Percentiles rank a stretch among this genome's conserved stretches.
phyloP scores from a whole-genome alignment of 2,888 invertebrate species.

The Cerastis leucographa region DNA sequence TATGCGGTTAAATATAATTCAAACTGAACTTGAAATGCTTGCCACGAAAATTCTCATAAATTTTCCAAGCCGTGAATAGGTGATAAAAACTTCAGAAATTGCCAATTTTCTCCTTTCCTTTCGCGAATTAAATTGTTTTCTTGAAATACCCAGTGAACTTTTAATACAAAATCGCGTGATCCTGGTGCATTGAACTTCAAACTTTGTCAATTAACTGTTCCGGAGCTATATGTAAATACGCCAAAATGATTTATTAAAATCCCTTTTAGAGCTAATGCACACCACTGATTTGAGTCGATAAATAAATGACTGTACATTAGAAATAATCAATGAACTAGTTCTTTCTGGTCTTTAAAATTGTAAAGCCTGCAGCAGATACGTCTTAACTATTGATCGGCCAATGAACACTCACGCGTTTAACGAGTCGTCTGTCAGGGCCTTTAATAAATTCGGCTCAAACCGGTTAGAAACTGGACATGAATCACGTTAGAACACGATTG shows the following conservation, averaged over 20 bases:
- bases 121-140: slow-evolving; percentile 29
- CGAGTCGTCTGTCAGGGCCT: slow-evolving; percentile 22
- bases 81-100: slow-evolving; percentile 39
- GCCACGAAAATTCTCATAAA: slow-evolving; percentile 14
- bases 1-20: slow-evolving; percentile 22
- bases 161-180: slow-evolving; percentile 53
- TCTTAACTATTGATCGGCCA: slow-evolving; percentile 1
- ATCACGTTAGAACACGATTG: slow-evolving; percentile 61
- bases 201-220: slow-evolving; percentile 46
- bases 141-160: slow-evolving; percentile 36
- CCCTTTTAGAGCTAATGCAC: slow-evolving; percentile 16
- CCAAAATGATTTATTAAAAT: slow-evolving; percentile 24
- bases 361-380: slow-evolving; percentile 1
- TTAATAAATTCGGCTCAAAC: slow-evolving; percentile 57
- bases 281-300: slow-evolving; percentile 8
- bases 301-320: slow-evolving; percentile 14
- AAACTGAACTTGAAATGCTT: slow-evolving; percentile 21
- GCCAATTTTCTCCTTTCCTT: slow-evolving; percentile 27
- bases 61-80: slow-evolving; percentile 22
- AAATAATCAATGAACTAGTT: slow-evolving; percentile 4
- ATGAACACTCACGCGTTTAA: slow-evolving; percentile 4
- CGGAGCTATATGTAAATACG: slow-evolving; percentile 25
- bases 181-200: slow-evolving; percentile 54
- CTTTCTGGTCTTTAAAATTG: background rate
- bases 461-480: slow-evolving; percentile 64